Conservation (phyloP, 53 echinoderm and acorn worm genomes). For the Glandiceps talaboti region DNA sequence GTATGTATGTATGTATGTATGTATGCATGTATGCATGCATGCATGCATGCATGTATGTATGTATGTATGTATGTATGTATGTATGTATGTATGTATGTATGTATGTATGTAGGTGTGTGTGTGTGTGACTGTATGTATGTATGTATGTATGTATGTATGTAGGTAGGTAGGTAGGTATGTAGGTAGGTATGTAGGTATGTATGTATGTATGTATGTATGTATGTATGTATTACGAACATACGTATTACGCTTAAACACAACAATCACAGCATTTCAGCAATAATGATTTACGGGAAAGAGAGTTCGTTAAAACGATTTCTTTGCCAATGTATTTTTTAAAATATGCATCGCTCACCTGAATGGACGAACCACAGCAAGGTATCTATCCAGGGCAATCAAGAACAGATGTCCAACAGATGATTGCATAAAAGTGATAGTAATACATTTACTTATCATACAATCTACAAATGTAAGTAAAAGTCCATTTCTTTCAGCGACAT, state of each 20-base stretch:
- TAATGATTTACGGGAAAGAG: no score
- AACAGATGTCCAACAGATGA: not conserved
- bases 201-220: no score
- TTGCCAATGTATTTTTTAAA: no score
- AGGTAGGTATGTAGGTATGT: no score
- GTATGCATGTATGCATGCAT: not conserved
- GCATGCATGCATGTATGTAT: not conserved
- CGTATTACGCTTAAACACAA: no score
- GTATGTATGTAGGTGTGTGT: not conserved
- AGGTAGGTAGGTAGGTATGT: no score
- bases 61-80: not conserved
- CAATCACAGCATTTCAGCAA: no score
- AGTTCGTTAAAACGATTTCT: no score
- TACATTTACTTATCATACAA: not conserved
- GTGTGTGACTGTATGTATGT: no score
- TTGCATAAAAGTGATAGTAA: not conserved
- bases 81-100: not conserved
- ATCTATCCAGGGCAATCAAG: not conserved
- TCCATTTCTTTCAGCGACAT: not conserved
- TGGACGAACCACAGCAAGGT: not conserved
- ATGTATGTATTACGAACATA: no score
- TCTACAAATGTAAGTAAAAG: not conserved
- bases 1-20: no score
- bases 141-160: no score
- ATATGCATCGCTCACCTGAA: not conserved